Base-by-base conservation (phyloP, 2,888 invertebrate genomes). In the Uloborus plumipes region DNA sequence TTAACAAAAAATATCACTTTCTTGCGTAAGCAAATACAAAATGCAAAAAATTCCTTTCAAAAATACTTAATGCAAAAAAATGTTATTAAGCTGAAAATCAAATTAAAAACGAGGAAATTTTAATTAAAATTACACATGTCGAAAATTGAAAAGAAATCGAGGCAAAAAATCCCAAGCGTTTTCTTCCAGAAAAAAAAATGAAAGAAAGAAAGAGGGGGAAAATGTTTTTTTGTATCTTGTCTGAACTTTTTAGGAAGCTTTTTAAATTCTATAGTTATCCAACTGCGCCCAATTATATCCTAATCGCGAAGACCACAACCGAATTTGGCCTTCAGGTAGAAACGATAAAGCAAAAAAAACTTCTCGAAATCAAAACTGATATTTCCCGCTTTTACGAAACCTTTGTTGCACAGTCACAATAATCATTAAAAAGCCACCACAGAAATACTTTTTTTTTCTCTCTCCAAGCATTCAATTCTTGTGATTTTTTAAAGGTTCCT, bases 401-500 rank as follows among this genome's bases (percentile, higher is more conserved):
- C 74, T 74, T 81, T 81, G 74, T 82, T 82, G 67, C 71, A 71
- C 16, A 76, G 76, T 82, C 75, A 82, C 75, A 82, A 82, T 82
- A 82, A 82, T 82, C 81, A 82, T 82, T 82, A 82, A 82, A 81
- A 82, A 82, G 71, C 81, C 76, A 82, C 81, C 39, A 39, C 39
- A 39, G 39, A 9, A 82, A 50, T 65, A 65, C 64, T 58, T 64
- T 64, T 15, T 62, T 55, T 75, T 65, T 58, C 61, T 72, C 26
- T 67, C 22, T 20, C 16, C 16, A 58, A 26, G 61, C 39, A 16
- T 59, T 70, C 62, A 55, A 67, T 77, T 61, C 61, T 76, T 39
- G 53, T 59, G 51, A 26, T 62, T 50, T 75, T 67, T 75, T 69
- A 31, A 22, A 53, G 14, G 20, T 39, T 58, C 67, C 9, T 39